These are phyloP conservation scores for Agonopterix subpropinquella DNA, from an alignment of 2,888 invertebrate species.

Conservation along the genomic window DNA sequence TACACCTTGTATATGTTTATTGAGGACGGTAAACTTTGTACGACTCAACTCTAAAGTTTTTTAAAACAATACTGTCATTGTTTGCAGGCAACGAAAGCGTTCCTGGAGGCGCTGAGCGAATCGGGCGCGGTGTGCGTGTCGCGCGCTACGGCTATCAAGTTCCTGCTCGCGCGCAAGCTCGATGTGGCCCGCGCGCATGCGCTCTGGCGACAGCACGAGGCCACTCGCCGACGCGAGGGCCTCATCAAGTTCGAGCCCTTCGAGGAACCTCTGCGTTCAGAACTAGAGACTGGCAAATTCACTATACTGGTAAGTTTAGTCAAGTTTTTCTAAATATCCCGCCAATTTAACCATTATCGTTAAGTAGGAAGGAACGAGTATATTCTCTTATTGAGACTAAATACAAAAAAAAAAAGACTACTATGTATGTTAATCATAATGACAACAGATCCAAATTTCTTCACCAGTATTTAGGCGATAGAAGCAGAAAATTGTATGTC, in stretches of 20 bases:
- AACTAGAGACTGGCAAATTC: constrained; percentile 95
- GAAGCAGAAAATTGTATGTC: too few relatives aligned
- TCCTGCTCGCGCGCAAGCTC: constrained; percentile 95
- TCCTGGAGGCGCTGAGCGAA: constrained; percentile 84
- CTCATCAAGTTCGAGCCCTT: constrained; percentile 89
- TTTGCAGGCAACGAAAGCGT: constrained; percentile 86
- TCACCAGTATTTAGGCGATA: too few relatives aligned
- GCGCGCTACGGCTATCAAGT: constrained; percentile 94
- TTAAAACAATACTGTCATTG: constrained; percentile 1
- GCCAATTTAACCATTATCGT: too few relatives aligned
- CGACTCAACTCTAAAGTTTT: not conserved
- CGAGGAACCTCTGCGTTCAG: constrained; percentile 88
- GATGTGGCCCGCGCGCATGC: constrained; percentile 92
- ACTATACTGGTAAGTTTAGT: constrained; percentile 87
- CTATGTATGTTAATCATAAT: too few relatives aligned
- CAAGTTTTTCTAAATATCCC: too few relatives aligned
- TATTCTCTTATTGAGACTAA: too few relatives aligned
- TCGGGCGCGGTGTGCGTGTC: constrained; percentile 74
- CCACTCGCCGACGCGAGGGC: constrained; percentile 90
- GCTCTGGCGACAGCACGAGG: constrained; percentile 95
- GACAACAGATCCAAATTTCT: too few relatives aligned
- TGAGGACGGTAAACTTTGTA: not conserved
- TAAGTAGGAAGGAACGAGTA: too few relatives aligned
- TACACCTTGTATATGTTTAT: not conserved
- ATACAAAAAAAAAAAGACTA: too few relatives aligned